Percentiles rank a stretch among this genome's conserved stretches.
These are phyloP conservation scores for Dimorphilus gyrociliatus DNA, from an alignment of 2,888 invertebrate species.

Conservation along the genomic window DNA sequence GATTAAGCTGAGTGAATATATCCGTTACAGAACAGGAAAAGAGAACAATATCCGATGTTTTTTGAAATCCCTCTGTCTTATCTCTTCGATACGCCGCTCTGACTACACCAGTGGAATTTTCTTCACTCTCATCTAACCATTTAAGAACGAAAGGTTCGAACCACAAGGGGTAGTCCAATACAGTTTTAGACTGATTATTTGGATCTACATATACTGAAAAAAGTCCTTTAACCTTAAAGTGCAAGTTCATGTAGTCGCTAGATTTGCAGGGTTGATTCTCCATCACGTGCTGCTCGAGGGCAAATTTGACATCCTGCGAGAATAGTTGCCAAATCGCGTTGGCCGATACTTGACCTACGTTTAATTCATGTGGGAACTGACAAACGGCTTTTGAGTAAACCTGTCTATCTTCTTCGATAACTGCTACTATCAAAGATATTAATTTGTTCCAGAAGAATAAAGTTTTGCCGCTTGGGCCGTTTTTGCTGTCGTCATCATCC, in stretches of 20 bases:
- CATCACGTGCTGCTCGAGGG: constrained; percentile 62
- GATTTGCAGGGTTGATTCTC: too few relatives aligned
- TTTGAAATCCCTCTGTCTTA: constrained; percentile 83
- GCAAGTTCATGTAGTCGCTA: constrained; percentile 90
- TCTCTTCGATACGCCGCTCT: constrained; percentile 90
- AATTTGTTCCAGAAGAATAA: constrained; percentile 91
- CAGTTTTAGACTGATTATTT: constrained; percentile 48
- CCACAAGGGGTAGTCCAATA: too few relatives aligned
- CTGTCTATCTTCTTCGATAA: constrained; percentile 90
- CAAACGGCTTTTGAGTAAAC: constrained; percentile 86
- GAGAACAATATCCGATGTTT: constrained; percentile 84
- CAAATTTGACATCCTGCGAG: too few relatives aligned
- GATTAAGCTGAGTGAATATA: constrained; percentile 89
- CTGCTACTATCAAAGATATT: constrained; percentile 79
- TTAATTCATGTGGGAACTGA: constrained; percentile 85
- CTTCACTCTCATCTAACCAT: constrained; percentile 94
- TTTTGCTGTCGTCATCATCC: constrained; percentile 3
- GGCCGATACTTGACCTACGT: constrained; percentile 85
- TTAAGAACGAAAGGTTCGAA: constrained; percentile 99
- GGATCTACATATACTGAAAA: constrained; percentile 74
- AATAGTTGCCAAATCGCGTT: constrained; percentile 90
- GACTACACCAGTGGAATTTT: constrained; percentile 85
- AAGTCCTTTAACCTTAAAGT: constrained; percentile 93
- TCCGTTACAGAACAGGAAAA: constrained; percentile 96
- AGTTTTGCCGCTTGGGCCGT: background rate